phyloP scores from a whole-genome alignment of 2,888 invertebrate genomes.

The Steinernema scapterisci region DNA sequence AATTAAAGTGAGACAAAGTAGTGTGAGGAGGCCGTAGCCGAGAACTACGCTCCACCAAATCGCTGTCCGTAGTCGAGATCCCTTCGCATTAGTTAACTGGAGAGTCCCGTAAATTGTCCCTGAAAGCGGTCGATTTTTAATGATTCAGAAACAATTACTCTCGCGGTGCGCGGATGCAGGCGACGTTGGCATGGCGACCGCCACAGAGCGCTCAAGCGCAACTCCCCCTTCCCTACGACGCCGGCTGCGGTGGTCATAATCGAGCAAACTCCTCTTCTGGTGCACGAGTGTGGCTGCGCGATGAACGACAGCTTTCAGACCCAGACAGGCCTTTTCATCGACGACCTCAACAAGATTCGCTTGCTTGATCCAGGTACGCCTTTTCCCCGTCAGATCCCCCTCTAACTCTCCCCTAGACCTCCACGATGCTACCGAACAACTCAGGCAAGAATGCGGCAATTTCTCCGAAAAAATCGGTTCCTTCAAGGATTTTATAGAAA shows the following conservation, averaged over 20 bases:
- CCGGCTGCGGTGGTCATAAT: no score
- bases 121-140: neutral
- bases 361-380: neutral
- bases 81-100: neutral
- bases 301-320: slow-evolving; percentile 20
- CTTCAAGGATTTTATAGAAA: slow-evolving; percentile 23
- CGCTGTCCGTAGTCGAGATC: neutral
- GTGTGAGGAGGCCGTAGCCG: neutral
- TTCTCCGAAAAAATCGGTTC: slow-evolving; percentile 17
- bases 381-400: no score
- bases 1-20: neutral
- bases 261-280: no score
- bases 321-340: slow-evolving; percentile 11
- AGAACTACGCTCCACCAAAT: neutral
- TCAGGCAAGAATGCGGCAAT: neutral
- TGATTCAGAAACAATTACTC: no score
- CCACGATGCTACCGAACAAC: neutral
- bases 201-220: neutral
- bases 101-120: slow-evolving; percentile 10
- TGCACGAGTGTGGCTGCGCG: no score
- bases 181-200: slow-evolving; percentile 20
- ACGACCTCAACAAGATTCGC: slow-evolving; percentile 23
- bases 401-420: no score
- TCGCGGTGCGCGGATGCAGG: neutral
- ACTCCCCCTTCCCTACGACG: neutral